phyloP scores from a whole-genome alignment of 2,797 vertebrate genomes.

The Phataginus tetradactyla region DNA sequence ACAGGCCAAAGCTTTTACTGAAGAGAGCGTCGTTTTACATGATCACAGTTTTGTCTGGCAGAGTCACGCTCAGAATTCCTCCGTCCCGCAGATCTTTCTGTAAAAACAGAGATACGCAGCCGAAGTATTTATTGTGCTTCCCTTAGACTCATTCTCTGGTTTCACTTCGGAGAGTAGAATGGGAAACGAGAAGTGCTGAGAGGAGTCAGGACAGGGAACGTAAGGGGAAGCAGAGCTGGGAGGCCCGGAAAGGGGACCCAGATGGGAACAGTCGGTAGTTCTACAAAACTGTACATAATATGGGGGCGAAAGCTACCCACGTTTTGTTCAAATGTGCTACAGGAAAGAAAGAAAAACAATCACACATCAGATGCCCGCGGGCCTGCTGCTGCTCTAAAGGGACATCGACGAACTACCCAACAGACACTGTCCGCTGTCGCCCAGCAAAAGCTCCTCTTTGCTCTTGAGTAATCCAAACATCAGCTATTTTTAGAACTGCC shows the following conservation, averaged over 20 bases:
- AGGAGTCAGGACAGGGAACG: background rate
- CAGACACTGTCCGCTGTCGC: background rate
- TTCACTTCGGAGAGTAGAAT: background rate
- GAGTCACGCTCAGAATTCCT: background rate
- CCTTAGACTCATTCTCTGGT: background rate
- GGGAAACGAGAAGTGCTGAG: background rate
- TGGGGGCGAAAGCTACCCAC: background rate
- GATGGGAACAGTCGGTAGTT: background rate
- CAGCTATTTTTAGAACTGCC: constrained; percentile 54
- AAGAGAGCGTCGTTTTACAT: background rate
- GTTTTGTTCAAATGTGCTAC: background rate
- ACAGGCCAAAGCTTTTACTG: background rate
- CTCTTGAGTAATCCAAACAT: constrained; percentile 13
- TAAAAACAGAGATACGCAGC: background rate
- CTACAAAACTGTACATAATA: background rate
- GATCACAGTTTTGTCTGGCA: background rate
- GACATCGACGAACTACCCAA: background rate
- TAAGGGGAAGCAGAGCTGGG: background rate
- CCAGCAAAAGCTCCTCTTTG: constrained; percentile 16
- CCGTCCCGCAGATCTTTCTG: background rate
- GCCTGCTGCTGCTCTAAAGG: background rate
- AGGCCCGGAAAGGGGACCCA: background rate
- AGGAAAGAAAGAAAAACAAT: background rate
- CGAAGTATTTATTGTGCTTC: background rate
- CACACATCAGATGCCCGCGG: background rate